These are phyloP conservation scores for Pelobates fuscus DNA, from an alignment of 2,113 vertebrate genomes.

Conservation along the genomic window DNA sequence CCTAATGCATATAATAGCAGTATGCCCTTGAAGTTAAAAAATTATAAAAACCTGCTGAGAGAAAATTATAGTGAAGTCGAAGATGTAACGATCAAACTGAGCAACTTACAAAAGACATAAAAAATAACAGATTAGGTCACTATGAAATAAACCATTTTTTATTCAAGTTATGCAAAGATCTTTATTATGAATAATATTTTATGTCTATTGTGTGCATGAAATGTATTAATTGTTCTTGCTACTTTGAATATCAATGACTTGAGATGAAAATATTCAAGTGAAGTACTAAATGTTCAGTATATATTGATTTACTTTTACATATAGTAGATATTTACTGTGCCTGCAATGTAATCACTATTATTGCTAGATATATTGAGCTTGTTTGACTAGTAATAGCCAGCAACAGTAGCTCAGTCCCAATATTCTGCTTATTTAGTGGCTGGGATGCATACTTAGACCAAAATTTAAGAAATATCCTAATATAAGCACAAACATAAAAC, in stretches of 20 bases:
- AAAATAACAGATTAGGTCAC: conserved; percentile 15
- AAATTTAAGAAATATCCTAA: no score
- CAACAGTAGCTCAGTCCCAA: no score
- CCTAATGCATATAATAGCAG: background rate
- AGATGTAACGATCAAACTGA: conserved; percentile 8
- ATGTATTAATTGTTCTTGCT: background rate
- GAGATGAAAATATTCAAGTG: no score
- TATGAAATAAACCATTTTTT: background rate
- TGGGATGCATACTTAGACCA: no score
- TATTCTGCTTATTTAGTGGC: no score
- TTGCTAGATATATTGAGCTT: no score
- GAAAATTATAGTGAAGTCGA: conserved; percentile 24
- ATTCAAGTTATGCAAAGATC: background rate
- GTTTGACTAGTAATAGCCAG: no score
- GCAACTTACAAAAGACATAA: background rate
- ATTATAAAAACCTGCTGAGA: conserved; percentile 13
- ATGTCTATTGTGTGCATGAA: background rate
- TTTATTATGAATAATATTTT: background rate
- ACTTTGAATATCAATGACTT: background rate
- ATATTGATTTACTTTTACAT: no score
- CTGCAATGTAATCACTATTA: no score
- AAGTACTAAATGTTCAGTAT: no score
- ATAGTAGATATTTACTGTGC: no score
- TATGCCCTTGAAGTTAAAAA: conserved; percentile 30
- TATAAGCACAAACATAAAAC: no score